phyloP scores from a whole-genome alignment of 2,888 invertebrate genomes.

The Listrodromus nycthemerus region DNA sequence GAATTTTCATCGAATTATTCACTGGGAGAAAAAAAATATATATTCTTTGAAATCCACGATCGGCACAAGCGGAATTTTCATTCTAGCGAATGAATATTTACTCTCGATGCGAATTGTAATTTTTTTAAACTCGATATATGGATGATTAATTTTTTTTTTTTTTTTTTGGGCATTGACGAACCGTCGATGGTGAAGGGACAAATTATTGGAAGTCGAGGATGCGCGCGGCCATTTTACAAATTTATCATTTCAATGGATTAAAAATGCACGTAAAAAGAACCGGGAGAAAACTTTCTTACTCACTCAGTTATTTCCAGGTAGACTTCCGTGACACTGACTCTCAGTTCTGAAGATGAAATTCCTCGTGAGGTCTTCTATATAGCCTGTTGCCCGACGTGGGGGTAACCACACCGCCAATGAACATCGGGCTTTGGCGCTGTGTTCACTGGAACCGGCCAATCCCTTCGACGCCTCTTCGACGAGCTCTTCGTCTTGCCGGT shows the following conservation, averaged over 20 bases:
- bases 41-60: not conserved
- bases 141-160: not conserved
- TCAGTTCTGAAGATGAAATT: conserved; percentile 84
- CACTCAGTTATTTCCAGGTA: conserved; percentile 77
- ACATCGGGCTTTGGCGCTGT: conserved; percentile 78
- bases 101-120: not conserved
- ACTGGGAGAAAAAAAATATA: not conserved
- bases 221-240: not conserved
- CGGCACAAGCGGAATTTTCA: not conserved
- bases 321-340: conserved; percentile 83
- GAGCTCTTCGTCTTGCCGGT: conserved; percentile 7
- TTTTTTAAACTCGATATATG: not conserved
- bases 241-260: not conserved
- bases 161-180: no score
- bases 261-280: not conserved
- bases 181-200: no score
- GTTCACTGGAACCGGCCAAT: conserved; percentile 80
- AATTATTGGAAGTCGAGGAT: not conserved
- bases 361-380: conserved; percentile 83
- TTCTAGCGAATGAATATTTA: not conserved
- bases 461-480: conserved; percentile 51
- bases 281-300: conserved; percentile 74
- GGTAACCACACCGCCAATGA: conserved; percentile 81
- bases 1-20: not conserved
- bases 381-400: conserved; percentile 79